phyloP scores from a whole-genome alignment of 2,113 vertebrate species.

The Pygoscelis adeliae region DNA sequence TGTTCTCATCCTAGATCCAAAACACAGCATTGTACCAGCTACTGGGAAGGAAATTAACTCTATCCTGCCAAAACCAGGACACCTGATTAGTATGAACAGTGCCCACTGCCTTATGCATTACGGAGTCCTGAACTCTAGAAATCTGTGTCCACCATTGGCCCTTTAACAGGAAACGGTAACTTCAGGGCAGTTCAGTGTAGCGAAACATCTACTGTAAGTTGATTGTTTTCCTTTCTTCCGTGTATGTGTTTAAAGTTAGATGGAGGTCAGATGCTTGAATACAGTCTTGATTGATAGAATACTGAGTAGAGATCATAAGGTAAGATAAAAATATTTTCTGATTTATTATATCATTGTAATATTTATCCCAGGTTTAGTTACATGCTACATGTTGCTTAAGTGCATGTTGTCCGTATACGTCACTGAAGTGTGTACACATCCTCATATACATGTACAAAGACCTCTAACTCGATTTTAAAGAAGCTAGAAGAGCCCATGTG shows the following conservation, averaged over 20 bases:
- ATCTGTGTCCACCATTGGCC: not conserved
- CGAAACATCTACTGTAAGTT: not conserved
- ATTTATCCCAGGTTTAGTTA: not conserved
- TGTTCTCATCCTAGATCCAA: no score
- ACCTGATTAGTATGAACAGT: not conserved
- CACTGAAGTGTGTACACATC: not conserved
- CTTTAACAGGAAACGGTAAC: not conserved
- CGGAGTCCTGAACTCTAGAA: not conserved
- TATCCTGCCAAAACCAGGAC: no score
- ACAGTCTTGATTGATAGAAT: not conserved
- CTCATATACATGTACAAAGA: not conserved
- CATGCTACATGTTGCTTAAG: not conserved
- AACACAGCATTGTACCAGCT: no score
- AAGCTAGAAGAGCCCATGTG: not conserved
- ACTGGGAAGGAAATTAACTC: no score
- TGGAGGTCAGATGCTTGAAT: not conserved
- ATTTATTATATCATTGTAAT: not conserved
- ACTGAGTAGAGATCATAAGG: not conserved
- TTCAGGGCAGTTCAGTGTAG: not conserved
- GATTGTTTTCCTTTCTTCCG: not conserved
- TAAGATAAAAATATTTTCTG: not conserved
- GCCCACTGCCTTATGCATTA: not conserved
- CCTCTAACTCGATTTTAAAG: not conserved
- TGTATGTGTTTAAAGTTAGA: not conserved
- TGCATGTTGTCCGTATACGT: not conserved